These are phyloP conservation scores for Tachypleus tridentatus DNA, from an alignment of 1,140 invertebrate species.

Conservation along the genomic window DNA sequence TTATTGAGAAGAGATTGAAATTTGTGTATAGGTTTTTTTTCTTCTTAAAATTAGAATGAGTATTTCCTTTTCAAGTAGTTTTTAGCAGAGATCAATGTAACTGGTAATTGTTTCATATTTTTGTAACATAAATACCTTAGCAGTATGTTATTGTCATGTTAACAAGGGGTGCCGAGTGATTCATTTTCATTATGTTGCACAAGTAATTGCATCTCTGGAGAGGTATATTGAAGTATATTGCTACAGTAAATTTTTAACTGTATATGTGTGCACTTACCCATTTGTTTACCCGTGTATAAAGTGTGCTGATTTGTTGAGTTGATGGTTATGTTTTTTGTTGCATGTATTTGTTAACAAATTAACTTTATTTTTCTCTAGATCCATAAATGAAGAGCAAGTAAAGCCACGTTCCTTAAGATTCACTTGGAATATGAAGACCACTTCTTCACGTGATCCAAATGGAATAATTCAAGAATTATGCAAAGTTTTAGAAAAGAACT, in stretches of 20 bases:
- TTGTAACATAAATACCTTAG: neutral
- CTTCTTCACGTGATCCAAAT: slow-evolving; percentile 92
- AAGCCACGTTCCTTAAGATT: slow-evolving; percentile 94
- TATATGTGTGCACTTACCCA: no score
- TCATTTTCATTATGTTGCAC: no score
- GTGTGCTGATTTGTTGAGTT: neutral
- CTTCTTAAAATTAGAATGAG: neutral
- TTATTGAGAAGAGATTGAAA: no score
- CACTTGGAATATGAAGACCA: slow-evolving; percentile 99
- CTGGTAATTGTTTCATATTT: neutral
- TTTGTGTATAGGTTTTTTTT: no score
- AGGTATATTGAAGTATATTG: no score
- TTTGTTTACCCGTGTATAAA: neutral
- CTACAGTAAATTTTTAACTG: no score
- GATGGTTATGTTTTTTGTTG: no score
- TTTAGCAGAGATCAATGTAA: neutral
- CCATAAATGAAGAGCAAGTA: slow-evolving; percentile 77
- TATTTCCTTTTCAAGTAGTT: no score
- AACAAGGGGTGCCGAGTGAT: no score
- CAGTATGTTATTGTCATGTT: no score
- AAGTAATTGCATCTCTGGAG: no score
- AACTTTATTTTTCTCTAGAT: slow-evolving; percentile 29
- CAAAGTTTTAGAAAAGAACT: slow-evolving; percentile 96
- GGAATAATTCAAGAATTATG: slow-evolving; percentile 99
- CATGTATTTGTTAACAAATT: no score